phyloP scores from a whole-genome alignment of 1,140 invertebrate genomes.

The Medauroidea extradentata region DNA sequence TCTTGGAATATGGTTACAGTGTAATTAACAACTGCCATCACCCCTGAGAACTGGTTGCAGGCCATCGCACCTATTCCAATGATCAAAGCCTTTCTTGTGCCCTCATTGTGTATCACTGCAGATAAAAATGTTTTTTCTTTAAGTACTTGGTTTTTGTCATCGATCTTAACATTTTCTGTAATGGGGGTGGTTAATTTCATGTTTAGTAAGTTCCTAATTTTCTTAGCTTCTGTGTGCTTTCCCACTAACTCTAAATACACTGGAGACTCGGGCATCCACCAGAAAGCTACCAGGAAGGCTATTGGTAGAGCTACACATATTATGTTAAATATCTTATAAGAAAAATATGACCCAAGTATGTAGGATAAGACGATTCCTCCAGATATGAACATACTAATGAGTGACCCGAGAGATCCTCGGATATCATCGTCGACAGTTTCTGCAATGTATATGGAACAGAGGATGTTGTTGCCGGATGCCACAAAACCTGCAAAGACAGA shows the following conservation, averaged over 20 bases:
- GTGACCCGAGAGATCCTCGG: slow-evolving; percentile 52
- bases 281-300: slow-evolving; percentile 44
- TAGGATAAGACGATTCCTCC: slow-evolving; percentile 54
- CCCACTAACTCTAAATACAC: too few species aligned
- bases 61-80: slow-evolving; percentile 44
- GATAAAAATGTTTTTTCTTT: background rate
- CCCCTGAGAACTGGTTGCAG: slow-evolving; percentile 42
- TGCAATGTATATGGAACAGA: slow-evolving; percentile 46
- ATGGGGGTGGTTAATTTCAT: too few species aligned
- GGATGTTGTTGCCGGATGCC: too few species aligned
- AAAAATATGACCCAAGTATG: slow-evolving; percentile 48
- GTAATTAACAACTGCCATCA: slow-evolving; percentile 46
- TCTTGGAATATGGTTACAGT: slow-evolving; percentile 54
- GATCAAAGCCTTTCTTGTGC: slow-evolving; percentile 40
- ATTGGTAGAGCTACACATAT: slow-evolving; percentile 43
- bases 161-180: too few species aligned
- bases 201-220: too few species aligned
- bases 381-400: slow-evolving; percentile 48
- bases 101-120: slow-evolving; percentile 45
- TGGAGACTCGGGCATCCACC: slow-evolving; percentile 58
- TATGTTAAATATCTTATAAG: slow-evolving; percentile 46
- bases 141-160: too few species aligned
- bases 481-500: too few species aligned
- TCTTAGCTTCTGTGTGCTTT: too few species aligned
- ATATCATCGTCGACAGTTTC: slow-evolving; percentile 53